Evolutionary conservation across 2,113 vertebrate genomes (phyloP).

Genomic region (Pluvianellus socialis): DNA sequence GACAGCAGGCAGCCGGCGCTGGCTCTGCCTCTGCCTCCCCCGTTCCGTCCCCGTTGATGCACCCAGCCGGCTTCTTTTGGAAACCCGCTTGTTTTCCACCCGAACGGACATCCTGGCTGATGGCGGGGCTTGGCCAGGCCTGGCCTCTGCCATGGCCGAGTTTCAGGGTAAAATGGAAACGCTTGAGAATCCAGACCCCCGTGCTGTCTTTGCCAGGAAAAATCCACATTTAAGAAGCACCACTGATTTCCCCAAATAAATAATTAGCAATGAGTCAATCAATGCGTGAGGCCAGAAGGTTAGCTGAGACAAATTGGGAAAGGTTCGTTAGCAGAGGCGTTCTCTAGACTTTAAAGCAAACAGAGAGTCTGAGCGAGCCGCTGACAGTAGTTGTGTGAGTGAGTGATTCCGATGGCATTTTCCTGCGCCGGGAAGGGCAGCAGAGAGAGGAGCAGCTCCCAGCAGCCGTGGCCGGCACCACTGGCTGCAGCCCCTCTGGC

Average conservation of each 20-base stretch:
- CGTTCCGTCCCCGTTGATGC: rapidly evolving
- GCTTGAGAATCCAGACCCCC: not conserved
- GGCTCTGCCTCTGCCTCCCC: not conserved
- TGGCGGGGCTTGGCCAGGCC: rapidly evolving
- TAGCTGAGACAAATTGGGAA: not conserved
- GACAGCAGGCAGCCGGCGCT: not conserved
- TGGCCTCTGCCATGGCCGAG: not conserved
- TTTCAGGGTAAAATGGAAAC: not conserved
- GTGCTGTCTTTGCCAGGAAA: not conserved
- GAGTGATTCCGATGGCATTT: not conserved
- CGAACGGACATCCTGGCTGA: not conserved
- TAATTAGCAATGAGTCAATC: not conserved
- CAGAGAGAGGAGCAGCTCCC: not conserved
- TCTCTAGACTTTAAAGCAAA: not conserved
- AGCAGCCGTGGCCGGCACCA: not conserved
- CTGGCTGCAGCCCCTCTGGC: not conserved
- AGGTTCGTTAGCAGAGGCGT: not conserved
- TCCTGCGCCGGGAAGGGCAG: not conserved
- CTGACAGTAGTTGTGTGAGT: not conserved
- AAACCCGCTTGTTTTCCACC: not conserved
- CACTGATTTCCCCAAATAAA: not conserved
- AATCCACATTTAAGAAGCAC: not conserved
- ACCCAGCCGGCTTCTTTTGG: not conserved
- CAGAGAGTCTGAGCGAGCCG: not conserved
- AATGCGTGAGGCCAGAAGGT: not conserved